Percentiles rank a stretch among this genome's conserved stretches.
phyloP scores from a whole-genome alignment of 2,797 vertebrate species.

The Betta splendens region DNA sequence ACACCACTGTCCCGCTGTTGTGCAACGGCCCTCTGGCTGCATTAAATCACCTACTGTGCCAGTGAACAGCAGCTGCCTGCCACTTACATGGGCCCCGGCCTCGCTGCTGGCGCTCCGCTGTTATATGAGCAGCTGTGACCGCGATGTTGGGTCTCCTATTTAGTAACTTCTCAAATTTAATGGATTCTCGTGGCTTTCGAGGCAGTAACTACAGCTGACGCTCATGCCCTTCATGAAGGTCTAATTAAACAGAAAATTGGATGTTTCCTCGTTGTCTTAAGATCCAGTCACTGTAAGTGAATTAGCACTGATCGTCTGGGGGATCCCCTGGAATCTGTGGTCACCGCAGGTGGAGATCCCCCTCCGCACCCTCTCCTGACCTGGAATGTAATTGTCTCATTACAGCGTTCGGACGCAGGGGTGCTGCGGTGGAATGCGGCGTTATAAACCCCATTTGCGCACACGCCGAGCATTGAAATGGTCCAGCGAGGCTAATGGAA shows the following conservation, averaged over 20 bases:
- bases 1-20: slow-evolving; percentile 66
- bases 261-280: slow-evolving; percentile 13
- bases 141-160: not conserved
- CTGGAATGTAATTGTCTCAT: slow-evolving; percentile 75
- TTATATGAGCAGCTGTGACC: not conserved
- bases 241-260: not conserved
- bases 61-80: slow-evolving; percentile 65
- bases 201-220: not conserved
- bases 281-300: not conserved
- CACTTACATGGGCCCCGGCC: slow-evolving; percentile 17
- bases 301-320: slow-evolving; percentile 15
- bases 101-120: slow-evolving; percentile 7
- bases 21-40: slow-evolving; percentile 53
- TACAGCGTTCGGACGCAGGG: slow-evolving; percentile 67
- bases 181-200: not conserved
- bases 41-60: slow-evolving; percentile 56
- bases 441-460: slow-evolving; percentile 79
- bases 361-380: slow-evolving; percentile 25
- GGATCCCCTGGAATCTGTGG: slow-evolving; percentile 23
- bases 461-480: slow-evolving; percentile 75
- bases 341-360: slow-evolving; percentile 55
- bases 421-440: slow-evolving; percentile 71
- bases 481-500: slow-evolving; percentile 72
- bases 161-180: not conserved
- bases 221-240: not conserved